These are phyloP conservation scores for Lepilemur septentrionalis DNA, from an alignment of 2,797 vertebrate genomes.

Conservation along the genomic window DNA sequence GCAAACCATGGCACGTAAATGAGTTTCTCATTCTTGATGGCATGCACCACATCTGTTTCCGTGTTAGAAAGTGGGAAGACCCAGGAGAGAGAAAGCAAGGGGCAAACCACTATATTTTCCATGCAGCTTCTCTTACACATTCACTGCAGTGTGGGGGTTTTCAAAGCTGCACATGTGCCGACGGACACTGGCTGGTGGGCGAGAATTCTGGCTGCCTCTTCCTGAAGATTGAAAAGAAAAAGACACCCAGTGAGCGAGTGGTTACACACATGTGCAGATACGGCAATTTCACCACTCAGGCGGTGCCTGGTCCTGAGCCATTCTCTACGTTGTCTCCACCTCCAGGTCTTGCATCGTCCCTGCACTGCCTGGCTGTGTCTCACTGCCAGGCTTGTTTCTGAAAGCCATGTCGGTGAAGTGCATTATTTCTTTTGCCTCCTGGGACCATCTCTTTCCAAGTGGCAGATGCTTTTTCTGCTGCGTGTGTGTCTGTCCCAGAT, in stretches of 20 bases:
- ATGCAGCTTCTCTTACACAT: conserved; percentile 91
- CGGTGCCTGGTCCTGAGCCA: conserved; percentile 71
- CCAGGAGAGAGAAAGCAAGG: conserved; percentile 88
- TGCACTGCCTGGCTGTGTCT: not conserved
- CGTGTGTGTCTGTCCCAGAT: not conserved
- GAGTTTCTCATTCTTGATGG: conserved; percentile 82
- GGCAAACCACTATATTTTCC: conserved; percentile 85
- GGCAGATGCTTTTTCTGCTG: not conserved
- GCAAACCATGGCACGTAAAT: conserved; percentile 79
- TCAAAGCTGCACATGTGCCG: conserved; percentile 90
- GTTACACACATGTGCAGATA: conserved; percentile 82
- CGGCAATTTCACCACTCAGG: conserved; percentile 80
- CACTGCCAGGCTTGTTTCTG: not conserved
- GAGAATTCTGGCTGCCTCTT: conserved; percentile 90
- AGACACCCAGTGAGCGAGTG: conserved; percentile 87
- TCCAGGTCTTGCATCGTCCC: not conserved
- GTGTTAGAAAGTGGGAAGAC: conserved; percentile 82
- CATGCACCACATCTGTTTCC: conserved; percentile 86
- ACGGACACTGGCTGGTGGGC: conserved; percentile 89
- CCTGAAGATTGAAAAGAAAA: conserved; percentile 90
- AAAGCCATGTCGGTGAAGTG: not conserved
- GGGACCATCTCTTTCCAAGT: not conserved
- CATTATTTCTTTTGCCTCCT: not conserved
- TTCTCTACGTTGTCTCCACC: not conserved
- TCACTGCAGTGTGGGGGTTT: conserved; percentile 89